Percentiles rank a stretch among this genome's conserved stretches.
These are phyloP conservation scores for Apodemus sylvaticus DNA, from an alignment of 2,113 vertebrate genomes.

Conservation along the genomic window DNA sequence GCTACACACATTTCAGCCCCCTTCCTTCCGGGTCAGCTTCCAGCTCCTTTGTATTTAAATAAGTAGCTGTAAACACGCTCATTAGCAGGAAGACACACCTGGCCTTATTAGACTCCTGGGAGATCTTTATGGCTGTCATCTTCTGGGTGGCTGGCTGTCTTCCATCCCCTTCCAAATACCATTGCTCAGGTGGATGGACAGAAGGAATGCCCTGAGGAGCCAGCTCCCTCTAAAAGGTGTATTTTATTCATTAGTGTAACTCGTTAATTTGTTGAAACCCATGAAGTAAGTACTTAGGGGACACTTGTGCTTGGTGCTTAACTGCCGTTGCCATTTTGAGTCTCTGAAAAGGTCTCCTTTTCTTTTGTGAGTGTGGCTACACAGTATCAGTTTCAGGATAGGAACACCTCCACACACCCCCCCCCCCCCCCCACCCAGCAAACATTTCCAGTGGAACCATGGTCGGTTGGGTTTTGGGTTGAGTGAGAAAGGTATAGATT, in stretches of 20 bases:
- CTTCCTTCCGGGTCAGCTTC: background rate
- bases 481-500: background rate
- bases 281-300: background rate
- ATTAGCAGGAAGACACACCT: slow-evolving; percentile 18
- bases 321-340: background rate
- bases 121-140: background rate
- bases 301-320: background rate
- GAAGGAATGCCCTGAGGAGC: background rate
- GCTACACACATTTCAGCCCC: background rate
- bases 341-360: background rate
- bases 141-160: background rate
- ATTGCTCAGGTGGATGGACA: slow-evolving; percentile 28
- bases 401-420: background rate
- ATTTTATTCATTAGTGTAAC: slow-evolving; percentile 43
- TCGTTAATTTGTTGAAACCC: background rate
- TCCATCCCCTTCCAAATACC: background rate
- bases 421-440: background rate
- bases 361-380: background rate
- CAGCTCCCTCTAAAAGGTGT: background rate
- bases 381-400: background rate
- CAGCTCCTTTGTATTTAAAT: background rate
- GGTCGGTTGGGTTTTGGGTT: background rate
- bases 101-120: slow-evolving; percentile 26
- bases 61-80: background rate
- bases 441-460: background rate